Evolutionary conservation across 2,888 invertebrate species (phyloP).

Genomic region (Spilosoma lubricipeda): DNA sequence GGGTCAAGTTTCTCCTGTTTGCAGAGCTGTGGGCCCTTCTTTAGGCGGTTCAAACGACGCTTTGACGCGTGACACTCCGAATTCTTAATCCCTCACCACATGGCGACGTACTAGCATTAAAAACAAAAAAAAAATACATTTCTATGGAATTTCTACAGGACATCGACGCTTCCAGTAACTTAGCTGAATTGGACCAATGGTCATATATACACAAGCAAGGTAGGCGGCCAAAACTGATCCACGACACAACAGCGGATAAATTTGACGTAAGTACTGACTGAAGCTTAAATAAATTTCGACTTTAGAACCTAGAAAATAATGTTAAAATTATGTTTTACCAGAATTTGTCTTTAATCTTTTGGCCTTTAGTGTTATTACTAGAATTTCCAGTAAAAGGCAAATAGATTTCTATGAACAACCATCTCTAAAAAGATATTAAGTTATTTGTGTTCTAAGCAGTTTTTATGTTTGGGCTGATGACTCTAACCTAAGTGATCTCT

Average conservation of each 20-base stretch:
- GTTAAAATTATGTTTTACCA: not conserved
- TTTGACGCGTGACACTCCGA: too few species aligned
- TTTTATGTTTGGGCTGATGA: too few species aligned
- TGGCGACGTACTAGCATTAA: too few species aligned
- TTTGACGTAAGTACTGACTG: conserved; percentile 66
- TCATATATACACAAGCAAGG: conserved; percentile 58
- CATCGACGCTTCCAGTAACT: conserved; percentile 61
- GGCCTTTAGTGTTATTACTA: not conserved
- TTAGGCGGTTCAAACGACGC: too few species aligned
- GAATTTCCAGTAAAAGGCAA: too few species aligned
- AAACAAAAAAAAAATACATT: not conserved
- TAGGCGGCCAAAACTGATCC: conserved; percentile 63
- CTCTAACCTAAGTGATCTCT: too few species aligned
- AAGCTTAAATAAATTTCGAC: not conserved
- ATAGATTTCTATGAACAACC: too few species aligned
- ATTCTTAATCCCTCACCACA: too few species aligned
- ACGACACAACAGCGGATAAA: conserved; percentile 57
- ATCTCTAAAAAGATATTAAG: too few species aligned
- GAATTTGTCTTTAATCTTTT: not conserved
- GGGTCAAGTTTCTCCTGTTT: too few species aligned
- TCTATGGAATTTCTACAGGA: conserved; percentile 61
- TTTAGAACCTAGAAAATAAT: not conserved
- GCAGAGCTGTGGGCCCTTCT: too few species aligned
- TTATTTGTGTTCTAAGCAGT: too few species aligned
- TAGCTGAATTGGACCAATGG: conserved; percentile 68